A percentile compares a stretch with the other conserved stretches of the same genome.
Evolutionary conservation across 2,797 vertebrate genomes (phyloP).

Genomic region (Paguma larvata): DNA sequence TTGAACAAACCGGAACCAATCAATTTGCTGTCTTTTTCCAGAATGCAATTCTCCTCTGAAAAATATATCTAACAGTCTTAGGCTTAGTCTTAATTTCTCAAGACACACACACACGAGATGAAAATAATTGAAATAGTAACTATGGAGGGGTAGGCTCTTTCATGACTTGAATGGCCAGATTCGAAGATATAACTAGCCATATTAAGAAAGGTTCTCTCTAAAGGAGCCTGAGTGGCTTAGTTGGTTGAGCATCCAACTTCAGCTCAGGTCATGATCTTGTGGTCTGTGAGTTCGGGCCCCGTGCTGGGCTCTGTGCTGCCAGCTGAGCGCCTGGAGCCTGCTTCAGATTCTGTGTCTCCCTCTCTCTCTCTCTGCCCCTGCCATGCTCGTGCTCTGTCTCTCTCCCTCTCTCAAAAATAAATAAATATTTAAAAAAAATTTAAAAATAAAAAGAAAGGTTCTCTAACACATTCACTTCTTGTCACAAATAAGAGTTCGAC

Average conservation of each 20-base stretch:
- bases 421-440: too few relatives aligned
- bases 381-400: too few relatives aligned
- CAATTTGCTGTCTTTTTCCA: constrained; percentile 42
- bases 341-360: too few relatives aligned
- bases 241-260: too few relatives aligned
- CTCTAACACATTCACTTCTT: neutral
- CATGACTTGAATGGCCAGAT: neutral
- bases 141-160: constrained; percentile 5
- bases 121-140: constrained; percentile 54
- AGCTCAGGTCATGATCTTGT: too few relatives aligned
- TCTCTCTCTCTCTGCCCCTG: too few relatives aligned
- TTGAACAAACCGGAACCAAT: constrained; percentile 41
- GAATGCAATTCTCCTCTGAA: constrained; percentile 33
- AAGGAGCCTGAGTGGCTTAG: too few relatives aligned
- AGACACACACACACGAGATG: neutral
- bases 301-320: too few relatives aligned
- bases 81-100: constrained; percentile 58
- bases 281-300: too few relatives aligned
- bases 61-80: neutral
- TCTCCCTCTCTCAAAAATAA: too few relatives aligned
- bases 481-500: constrained; percentile 45
- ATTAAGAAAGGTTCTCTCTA: constrained; percentile 6
- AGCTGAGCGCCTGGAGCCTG: too few relatives aligned
- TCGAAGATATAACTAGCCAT: neutral
- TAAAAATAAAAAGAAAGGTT: neutral